A percentile compares a stretch with the other conserved stretches of the same genome.
Evolutionary conservation across 2,113 vertebrate genomes (phyloP).

Genomic region (Anthoscopus minutus): DNA sequence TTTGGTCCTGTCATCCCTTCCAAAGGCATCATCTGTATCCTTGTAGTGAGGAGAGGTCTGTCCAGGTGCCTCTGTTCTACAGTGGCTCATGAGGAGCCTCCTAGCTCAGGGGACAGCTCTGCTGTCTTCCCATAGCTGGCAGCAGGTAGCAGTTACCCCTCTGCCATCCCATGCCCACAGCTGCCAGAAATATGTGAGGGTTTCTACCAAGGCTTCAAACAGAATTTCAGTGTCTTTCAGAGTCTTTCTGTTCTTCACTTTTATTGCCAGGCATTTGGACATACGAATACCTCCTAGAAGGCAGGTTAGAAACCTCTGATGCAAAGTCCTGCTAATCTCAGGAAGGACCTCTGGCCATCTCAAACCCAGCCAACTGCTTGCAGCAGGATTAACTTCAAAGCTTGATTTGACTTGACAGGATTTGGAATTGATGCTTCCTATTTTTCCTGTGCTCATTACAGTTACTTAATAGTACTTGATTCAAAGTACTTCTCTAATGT

Average conservation of each 20-base stretch:
- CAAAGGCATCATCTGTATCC: background rate
- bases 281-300: background rate
- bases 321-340: background rate
- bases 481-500: background rate
- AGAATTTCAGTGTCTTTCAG: background rate
- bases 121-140: background rate
- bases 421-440: background rate
- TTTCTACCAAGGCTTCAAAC: background rate
- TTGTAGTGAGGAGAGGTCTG: background rate
- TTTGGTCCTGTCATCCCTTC: background rate
- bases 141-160: background rate
- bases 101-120: background rate
- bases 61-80: rapidly evolving
- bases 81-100: rapidly evolving
- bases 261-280: background rate
- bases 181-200: background rate
- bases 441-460: background rate
- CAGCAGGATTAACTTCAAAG: background rate
- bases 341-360: background rate
- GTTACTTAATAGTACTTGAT: background rate
- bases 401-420: background rate
- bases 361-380: background rate
- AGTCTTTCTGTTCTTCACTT: background rate
- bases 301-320: background rate
- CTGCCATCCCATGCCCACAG: background rate